Conservation (phyloP, 2,113 vertebrate genomes). For the Scalopus aquaticus region DNA sequence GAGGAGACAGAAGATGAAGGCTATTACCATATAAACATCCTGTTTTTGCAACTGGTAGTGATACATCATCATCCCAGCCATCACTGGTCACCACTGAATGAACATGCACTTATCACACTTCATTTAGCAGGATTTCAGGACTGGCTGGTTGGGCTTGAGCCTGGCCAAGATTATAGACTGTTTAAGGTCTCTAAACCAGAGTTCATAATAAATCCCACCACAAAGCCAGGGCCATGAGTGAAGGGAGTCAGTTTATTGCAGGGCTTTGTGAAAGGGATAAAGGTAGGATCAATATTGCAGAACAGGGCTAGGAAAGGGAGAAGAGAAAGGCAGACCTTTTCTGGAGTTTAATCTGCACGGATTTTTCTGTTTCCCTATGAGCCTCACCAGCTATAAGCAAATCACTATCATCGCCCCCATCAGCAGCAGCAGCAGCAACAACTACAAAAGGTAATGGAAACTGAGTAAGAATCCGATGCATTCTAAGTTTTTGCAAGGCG, state of each 20-base stretch:
- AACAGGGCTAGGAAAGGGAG: background rate
- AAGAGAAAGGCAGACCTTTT: slow-evolving; percentile 54
- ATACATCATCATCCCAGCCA: slow-evolving; percentile 63
- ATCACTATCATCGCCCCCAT: background rate
- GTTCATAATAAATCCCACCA: slow-evolving; percentile 39
- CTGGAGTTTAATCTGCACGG: slow-evolving; percentile 43
- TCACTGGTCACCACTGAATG: slow-evolving; percentile 75
- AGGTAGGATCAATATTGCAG: slow-evolving; percentile 47
- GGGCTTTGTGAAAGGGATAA: slow-evolving; percentile 60
- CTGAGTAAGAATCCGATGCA: background rate
- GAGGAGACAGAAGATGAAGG: slow-evolving; percentile 49
- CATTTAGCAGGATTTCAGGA: slow-evolving; percentile 76
- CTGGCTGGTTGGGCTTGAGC: slow-evolving; percentile 70
- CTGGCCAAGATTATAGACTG: slow-evolving; percentile 57
- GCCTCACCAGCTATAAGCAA: slow-evolving; percentile 2
- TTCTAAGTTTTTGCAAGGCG: background rate
- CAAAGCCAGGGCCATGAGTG: background rate
- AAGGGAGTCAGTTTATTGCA: slow-evolving; percentile 16
- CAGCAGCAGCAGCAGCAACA: background rate
- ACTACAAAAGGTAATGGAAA: background rate
- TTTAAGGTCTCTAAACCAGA: slow-evolving; percentile 57
- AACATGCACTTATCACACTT: slow-evolving; percentile 72
- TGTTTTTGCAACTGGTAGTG: slow-evolving; percentile 66
- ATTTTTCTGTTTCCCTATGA: slow-evolving; percentile 44
- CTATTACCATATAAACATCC: slow-evolving; percentile 76